Percentiles rank a stretch among this genome's conserved stretches.
Evolutionary conservation across 2,888 invertebrate genomes (phyloP).

Genomic region (Scotopteryx bipunctaria): DNA sequence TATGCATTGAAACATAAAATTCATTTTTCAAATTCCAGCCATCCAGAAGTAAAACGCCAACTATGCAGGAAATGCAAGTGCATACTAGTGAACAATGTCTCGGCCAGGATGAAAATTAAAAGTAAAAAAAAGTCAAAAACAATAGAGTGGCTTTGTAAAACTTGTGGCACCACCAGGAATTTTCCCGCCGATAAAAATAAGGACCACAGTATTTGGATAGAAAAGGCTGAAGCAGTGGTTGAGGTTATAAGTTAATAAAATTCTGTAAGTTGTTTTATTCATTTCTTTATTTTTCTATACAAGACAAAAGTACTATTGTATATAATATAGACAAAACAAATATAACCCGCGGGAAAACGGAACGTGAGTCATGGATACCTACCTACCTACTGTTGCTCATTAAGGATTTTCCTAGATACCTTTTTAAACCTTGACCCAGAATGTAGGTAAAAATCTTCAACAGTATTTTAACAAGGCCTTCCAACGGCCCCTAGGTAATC

Average conservation of each 20-base stretch:
- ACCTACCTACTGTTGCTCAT: not conserved
- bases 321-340: too few relatives aligned
- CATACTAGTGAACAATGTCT: conserved; percentile 76
- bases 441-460: too few relatives aligned
- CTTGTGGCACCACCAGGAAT: conserved; percentile 52
- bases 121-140: conserved; percentile 66
- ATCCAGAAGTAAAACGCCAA: conserved; percentile 83
- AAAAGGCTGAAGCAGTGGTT: conserved; percentile 75
- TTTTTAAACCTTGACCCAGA: too few relatives aligned
- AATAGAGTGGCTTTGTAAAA: conserved; percentile 76
- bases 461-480: too few relatives aligned
- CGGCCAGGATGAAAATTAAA: conserved; percentile 76
- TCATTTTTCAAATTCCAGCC: conserved; percentile 60
- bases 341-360: too few relatives aligned
- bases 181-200: conserved; percentile 56
- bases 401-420: too few relatives aligned
- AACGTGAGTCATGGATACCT: too few relatives aligned
- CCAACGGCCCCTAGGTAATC: conserved; percentile 6
- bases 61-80: conserved; percentile 84
- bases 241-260: conserved; percentile 64
- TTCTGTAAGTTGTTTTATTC: not conserved
- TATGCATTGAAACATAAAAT: too few relatives aligned
- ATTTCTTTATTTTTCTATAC: not conserved
- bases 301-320: too few relatives aligned
- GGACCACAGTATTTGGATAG: conserved; percentile 78